Conservation (phyloP, 1,140 invertebrate genomes). For the Lineus longissimus region DNA sequence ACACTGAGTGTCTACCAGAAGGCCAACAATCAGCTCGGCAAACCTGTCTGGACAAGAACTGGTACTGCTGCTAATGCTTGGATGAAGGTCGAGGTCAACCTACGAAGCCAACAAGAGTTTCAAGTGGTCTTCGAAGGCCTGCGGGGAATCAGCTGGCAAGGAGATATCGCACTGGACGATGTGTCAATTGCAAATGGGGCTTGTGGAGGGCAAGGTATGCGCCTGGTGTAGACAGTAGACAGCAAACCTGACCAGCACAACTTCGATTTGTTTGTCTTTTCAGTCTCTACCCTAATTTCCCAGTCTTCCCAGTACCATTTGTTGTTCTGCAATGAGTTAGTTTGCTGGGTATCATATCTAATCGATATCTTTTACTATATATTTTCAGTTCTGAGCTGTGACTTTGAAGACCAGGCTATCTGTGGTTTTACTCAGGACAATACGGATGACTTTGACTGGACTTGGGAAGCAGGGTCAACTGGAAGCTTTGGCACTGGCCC, state of each 20-base stretch:
- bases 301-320: no score
- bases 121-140: slow-evolving; percentile 17
- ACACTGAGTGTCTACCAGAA: slow-evolving; percentile 16
- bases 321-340: no score
- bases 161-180: neutral
- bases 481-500: slow-evolving; percentile 40
- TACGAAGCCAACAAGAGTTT: slow-evolving; percentile 22
- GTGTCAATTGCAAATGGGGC: neutral
- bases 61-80: slow-evolving; percentile 29
- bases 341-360: no score
- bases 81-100: slow-evolving; percentile 25
- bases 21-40: slow-evolving; percentile 16
- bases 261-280: no score
- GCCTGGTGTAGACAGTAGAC: neutral
- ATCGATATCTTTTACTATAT: no score
- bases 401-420: no score
- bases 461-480: no score
- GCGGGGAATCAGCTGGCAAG: neutral
- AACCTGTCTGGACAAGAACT: slow-evolving; percentile 28
- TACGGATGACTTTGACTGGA: no score
- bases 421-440: no score
- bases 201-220: neutral
- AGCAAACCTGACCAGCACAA: neutral
- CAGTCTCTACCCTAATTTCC: no score
- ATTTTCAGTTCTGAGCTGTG: no score